A percentile compares a stretch with the other conserved stretches of the same genome.
phyloP scores from a whole-genome alignment of 1,140 invertebrate genomes.

The Cherax destructor region DNA sequence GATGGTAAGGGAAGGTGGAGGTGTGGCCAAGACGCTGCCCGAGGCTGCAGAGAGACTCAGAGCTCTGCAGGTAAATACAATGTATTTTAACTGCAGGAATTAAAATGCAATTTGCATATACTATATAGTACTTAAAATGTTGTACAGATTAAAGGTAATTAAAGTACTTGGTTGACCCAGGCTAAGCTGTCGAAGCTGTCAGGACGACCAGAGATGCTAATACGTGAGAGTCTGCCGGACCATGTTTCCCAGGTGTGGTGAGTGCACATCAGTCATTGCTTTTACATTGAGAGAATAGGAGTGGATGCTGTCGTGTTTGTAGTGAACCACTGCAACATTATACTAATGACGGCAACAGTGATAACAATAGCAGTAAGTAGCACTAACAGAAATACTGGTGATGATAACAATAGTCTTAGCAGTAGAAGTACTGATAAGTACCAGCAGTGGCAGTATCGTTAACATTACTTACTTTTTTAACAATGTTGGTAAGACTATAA shows the following conservation, averaged over 20 bases:
- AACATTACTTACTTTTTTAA: too few species aligned
- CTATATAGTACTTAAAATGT: too few species aligned
- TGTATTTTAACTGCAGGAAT: too few species aligned
- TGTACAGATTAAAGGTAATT: background rate
- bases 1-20: background rate
- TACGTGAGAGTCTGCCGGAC: background rate
- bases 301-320: too few species aligned
- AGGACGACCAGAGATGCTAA: background rate
- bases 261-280: background rate
- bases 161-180: background rate
- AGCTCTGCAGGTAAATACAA: background rate
- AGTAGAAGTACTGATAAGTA: too few species aligned
- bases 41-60: slow-evolving; percentile 1
- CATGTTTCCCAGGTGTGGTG: background rate
- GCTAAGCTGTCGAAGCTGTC: background rate
- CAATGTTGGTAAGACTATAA: too few species aligned
- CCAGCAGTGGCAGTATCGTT: too few species aligned
- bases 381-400: background rate
- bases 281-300: too few species aligned
- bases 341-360: too few species aligned
- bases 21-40: background rate
- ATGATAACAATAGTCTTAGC: background rate
- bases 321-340: too few species aligned
- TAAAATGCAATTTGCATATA: too few species aligned
- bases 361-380: too few species aligned